Evolutionary conservation across 1,140 invertebrate genomes (phyloP).

Genomic region (Vanessa tameamea): DNA sequence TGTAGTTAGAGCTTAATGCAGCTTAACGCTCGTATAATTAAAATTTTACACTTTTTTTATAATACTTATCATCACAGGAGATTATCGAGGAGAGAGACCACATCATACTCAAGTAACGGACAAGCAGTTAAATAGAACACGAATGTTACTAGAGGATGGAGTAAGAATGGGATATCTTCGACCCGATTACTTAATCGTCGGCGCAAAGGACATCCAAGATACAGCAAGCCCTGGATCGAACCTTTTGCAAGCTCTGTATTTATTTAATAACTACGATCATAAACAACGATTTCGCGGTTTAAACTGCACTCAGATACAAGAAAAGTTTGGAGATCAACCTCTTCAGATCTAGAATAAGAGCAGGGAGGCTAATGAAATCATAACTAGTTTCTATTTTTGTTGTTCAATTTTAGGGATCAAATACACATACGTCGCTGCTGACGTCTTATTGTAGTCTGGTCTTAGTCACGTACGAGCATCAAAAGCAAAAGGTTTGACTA

Average conservation of each 20-base stretch:
- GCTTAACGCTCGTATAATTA: background rate
- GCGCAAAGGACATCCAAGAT: conserved; percentile 52
- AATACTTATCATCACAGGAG: conserved; percentile 46
- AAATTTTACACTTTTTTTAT: background rate
- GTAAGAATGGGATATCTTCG: conserved; percentile 53
- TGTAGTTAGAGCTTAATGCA: too few species aligned
- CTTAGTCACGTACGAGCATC: too few species aligned
- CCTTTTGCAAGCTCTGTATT: conserved; percentile 50
- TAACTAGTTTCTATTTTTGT: background rate
- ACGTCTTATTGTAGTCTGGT: background rate
- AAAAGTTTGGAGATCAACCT: conserved; percentile 31
- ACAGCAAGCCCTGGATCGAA: conserved; percentile 61
- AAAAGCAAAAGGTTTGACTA: too few species aligned
- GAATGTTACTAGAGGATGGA: conserved; percentile 55
- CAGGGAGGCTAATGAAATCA: conserved; percentile 1
- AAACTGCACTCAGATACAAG: conserved; percentile 55
- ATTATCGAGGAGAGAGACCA: conserved; percentile 58
- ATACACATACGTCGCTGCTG: too few species aligned
- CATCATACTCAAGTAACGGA: conserved; percentile 51
- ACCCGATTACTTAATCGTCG: conserved; percentile 53
- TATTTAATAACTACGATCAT: conserved; percentile 55
- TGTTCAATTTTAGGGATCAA: background rate
- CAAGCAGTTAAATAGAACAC: conserved; percentile 47
- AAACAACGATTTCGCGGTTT: conserved; percentile 41
- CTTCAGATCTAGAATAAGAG: background rate